Base-by-base conservation (phyloP, 2,797 vertebrate genomes). In the Danio tinwini region DNA sequence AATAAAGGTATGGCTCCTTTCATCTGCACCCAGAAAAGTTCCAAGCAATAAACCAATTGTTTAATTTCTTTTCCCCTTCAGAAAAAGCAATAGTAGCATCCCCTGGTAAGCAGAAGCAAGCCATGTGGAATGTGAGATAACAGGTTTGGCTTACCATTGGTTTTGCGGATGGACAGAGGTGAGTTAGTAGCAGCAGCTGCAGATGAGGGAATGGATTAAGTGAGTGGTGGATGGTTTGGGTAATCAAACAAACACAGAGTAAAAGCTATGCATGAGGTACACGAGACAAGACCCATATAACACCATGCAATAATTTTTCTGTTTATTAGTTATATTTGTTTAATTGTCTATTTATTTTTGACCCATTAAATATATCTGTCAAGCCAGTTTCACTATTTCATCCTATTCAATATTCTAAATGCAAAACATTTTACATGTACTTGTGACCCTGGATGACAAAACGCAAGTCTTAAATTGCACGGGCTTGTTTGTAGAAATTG, bases 101-200 rank as follows among this genome's bases (percentile, higher is more conserved):
- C 42, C 55, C 29, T 70, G 50, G 47, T 63, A 74, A 63, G 77
- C 64, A 59, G 13, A 71, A 75, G 71, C 71, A 80, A 63, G 77
- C 52, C 82, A 64, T 29, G n/a, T 75, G 49, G 63, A 58, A 64
- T 19, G 11, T 29, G 17, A 80, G 52, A 52, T 63, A 70, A 73
- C 12, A 55, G 45, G 55, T 81, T 81, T 73, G 61, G 47, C 82
- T 86, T 83, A 85, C 83, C 80, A 78, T 39, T 45, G 72, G 63
- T 74, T 76, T 70, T 71, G 29, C 16, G 70, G 62, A 59, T 72
- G 59, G 62, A 12, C 52, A 77, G 53, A 73, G 58, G 29, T n/a
- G 55, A 49, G 75, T 81, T 55, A 85, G 67, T 73, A 74, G 55
- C 69, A 82, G 67, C 75, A 44, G 80, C 62, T 69, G 82, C 56